phyloP scores from a whole-genome alignment of 2,797 vertebrate species.

The Gymnopithys bicolor region DNA sequence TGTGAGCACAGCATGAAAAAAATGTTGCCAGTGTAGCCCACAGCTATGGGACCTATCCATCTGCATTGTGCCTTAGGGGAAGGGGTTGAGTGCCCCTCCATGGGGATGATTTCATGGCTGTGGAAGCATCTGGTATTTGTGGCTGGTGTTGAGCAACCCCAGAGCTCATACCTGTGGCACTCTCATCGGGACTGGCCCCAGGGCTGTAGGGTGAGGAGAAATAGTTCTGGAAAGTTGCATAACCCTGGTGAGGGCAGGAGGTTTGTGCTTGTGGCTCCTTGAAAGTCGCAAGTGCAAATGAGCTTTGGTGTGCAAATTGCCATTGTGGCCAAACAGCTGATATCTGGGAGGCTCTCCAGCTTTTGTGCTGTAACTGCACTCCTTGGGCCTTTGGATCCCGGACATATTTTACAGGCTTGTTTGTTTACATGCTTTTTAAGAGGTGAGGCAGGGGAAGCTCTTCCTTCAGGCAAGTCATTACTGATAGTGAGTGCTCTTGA shows the following conservation, averaged over 20 bases:
- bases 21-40: neutral
- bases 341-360: neutral
- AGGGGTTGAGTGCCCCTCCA: neutral
- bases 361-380: neutral
- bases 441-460: constrained; percentile 21
- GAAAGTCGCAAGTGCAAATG: neutral
- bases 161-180: neutral
- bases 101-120: constrained; percentile 43
- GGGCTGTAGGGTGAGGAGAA: neutral
- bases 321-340: neutral
- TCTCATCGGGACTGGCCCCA: neutral
- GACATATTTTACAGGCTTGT: neutral
- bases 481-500: constrained; percentile 24
- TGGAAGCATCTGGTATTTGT: constrained; percentile 59
- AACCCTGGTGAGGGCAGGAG: neutral
- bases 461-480: constrained; percentile 42
- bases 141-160: constrained; percentile 47
- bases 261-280: neutral
- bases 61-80: neutral
- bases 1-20: neutral
- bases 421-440: constrained; percentile 27
- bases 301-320: neutral
- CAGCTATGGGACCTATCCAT: neutral
- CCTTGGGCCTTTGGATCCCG: neutral
- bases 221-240: neutral